Conservation (phyloP, 2,888 invertebrate genomes). For the Sesia apiformis region DNA sequence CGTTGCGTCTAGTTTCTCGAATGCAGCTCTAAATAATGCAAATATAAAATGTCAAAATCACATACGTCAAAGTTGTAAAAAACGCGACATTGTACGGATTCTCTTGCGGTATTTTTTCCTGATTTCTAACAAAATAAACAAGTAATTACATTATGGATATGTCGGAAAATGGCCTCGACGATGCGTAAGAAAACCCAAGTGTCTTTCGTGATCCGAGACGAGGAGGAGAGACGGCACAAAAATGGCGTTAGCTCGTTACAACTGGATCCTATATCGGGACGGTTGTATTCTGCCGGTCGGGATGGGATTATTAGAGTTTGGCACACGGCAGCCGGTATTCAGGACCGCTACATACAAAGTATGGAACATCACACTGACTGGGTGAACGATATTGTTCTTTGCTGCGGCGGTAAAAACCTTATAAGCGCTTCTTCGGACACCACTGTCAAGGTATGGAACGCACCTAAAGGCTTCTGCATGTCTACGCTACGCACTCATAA, state of each 20-base stretch:
- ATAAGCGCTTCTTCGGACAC: conserved; percentile 99
- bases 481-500: conserved; percentile 98
- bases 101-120: conserved; percentile 11
- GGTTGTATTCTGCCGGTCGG: conserved; percentile 96
- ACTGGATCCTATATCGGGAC: conserved; percentile 88
- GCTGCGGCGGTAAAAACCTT: conserved; percentile 96
- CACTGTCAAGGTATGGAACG: conserved; percentile 99
- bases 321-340: conserved; percentile 78
- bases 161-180: conserved; percentile 69
- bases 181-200: conserved; percentile 83
- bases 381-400: conserved; percentile 99
- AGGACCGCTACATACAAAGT: conserved; percentile 86
- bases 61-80: not conserved
- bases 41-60: too few species aligned
- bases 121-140: conserved; percentile 2
- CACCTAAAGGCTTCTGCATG: conserved; percentile 99
- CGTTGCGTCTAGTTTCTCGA: too few species aligned
- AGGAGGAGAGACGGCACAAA: conserved; percentile 93
- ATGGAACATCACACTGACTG: conserved; percentile 99
- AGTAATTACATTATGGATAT: conserved; percentile 41
- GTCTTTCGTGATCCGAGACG: conserved; percentile 98
- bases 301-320: conserved; percentile 98
- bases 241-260: conserved; percentile 97
- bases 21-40: too few species aligned
- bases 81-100: not conserved